Conservation (phyloP, 2,888 invertebrate species). For the Alsophila aescularia region DNA sequence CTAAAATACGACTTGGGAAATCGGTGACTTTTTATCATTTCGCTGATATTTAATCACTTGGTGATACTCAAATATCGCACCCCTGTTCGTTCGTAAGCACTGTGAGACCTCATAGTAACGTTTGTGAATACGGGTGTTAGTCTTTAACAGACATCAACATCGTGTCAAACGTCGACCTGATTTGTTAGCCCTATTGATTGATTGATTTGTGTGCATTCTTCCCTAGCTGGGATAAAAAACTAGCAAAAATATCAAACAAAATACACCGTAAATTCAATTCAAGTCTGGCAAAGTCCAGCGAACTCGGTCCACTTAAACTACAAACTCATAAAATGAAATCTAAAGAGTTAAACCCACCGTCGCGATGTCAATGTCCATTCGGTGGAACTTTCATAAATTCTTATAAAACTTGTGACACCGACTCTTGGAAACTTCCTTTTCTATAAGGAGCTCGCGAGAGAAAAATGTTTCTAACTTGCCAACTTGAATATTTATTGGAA, state of each 20-base stretch:
- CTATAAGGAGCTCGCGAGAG: conserved; percentile 27
- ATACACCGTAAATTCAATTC: conserved; percentile 25
- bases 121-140: too few species aligned
- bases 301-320: conserved; percentile 33
- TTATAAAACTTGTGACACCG: conserved; percentile 60
- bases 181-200: too few species aligned
- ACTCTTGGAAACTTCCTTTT: conserved; percentile 40
- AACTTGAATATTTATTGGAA: conserved; percentile 37
- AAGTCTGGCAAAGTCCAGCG: conserved; percentile 28
- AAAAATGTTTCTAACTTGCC: conserved; percentile 32
- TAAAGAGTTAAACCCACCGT: conserved; percentile 49
- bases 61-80: too few species aligned
- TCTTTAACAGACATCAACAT: too few species aligned
- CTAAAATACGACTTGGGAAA: too few species aligned
- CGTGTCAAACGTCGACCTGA: too few species aligned
- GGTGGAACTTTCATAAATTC: conserved; percentile 47
- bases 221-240: too few species aligned
- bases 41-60: too few species aligned
- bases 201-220: too few species aligned
- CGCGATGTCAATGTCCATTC: conserved; percentile 57
- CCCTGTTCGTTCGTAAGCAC: too few species aligned
- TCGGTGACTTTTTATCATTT: too few species aligned
- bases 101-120: too few species aligned
- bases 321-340: conserved; percentile 50
- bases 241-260: conserved; percentile 3